Evolutionary conservation across 1,140 invertebrate species (phyloP).

Genomic region (Aphelinus atriplicis): DNA sequence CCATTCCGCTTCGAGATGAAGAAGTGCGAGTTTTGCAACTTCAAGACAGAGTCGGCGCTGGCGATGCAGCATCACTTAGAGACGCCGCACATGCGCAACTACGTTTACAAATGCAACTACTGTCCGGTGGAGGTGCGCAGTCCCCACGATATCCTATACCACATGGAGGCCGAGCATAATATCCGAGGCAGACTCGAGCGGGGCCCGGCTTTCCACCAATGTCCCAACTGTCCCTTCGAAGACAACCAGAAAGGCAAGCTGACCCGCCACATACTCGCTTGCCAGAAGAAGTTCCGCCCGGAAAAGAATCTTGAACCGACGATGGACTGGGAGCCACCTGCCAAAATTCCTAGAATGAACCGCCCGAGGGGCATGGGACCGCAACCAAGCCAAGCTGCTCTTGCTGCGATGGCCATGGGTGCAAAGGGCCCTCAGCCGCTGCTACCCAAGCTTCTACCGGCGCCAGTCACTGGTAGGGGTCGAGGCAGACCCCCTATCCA

Average conservation of each 20-base stretch:
- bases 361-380: slow-evolving; percentile 65
- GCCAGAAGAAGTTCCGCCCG: slow-evolving; percentile 89
- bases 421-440: slow-evolving; percentile 66
- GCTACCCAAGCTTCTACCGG: slow-evolving; percentile 66
- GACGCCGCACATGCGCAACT: slow-evolving; percentile 90
- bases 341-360: slow-evolving; percentile 83
- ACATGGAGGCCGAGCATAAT: slow-evolving; percentile 91
- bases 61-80: slow-evolving; percentile 91
- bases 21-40: slow-evolving; percentile 91
- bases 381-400: slow-evolving; percentile 48
- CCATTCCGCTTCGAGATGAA: slow-evolving; percentile 82
- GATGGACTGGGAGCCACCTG: slow-evolving; percentile 90
- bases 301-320: slow-evolving; percentile 86
- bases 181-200: slow-evolving; percentile 83
- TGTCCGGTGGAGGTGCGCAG: slow-evolving; percentile 84
- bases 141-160: slow-evolving; percentile 88
- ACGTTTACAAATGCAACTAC: slow-evolving; percentile 88
- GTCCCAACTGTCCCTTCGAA: slow-evolving; percentile 93
- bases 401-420: slow-evolving; percentile 61
- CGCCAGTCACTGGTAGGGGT: slow-evolving; percentile 58
- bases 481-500: slow-evolving; percentile 63
- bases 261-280: slow-evolving; percentile 87
- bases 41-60: slow-evolving; percentile 89
- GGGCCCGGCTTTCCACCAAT: slow-evolving; percentile 89
- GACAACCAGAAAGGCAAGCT: slow-evolving; percentile 95